phyloP scores from a whole-genome alignment of 53 echinoderm and acorn worm species.

The Echinarachnius parma region DNA sequence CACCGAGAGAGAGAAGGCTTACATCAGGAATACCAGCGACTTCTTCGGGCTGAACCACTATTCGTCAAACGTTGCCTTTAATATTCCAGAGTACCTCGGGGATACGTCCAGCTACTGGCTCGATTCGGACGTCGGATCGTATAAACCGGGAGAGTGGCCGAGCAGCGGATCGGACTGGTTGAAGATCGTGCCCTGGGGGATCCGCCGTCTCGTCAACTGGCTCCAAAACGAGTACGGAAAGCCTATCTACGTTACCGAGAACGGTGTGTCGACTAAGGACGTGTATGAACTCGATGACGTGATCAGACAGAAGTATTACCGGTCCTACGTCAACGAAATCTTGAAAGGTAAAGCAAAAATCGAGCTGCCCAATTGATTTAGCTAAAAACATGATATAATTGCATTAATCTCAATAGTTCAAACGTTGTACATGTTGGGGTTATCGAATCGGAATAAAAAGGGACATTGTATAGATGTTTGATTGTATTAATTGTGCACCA shows the following conservation, averaged over 20 bases:
- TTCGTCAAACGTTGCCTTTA: slow-evolving; percentile 57
- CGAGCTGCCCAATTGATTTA: no score
- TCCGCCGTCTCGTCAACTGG: slow-evolving; percentile 78
- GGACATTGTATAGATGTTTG: no score
- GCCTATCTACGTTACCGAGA: slow-evolving; percentile 86
- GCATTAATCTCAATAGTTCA: no score
- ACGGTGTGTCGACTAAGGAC: slow-evolving; percentile 75
- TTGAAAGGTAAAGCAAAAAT: slow-evolving; percentile 88
- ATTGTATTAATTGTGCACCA: no score
- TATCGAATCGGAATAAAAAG: no score
- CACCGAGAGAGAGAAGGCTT: slow-evolving; percentile 57
- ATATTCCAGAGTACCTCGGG: slow-evolving; percentile 5
- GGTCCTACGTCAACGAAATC: slow-evolving; percentile 88
- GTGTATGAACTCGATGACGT: slow-evolving; percentile 63
- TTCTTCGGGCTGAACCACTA: slow-evolving; percentile 90
- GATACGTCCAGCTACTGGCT: slow-evolving; percentile 45
- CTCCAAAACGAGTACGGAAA: slow-evolving; percentile 57
- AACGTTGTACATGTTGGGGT: no score
- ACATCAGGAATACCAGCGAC: slow-evolving; percentile 54
- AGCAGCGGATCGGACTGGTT: slow-evolving; percentile 66
- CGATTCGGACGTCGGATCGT: slow-evolving; percentile 53
- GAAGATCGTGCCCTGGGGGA: slow-evolving; percentile 81
- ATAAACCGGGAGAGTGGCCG: slow-evolving; percentile 59
- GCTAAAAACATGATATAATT: no score
- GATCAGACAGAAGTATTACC: slow-evolving; percentile 70